Evolutionary conservation across 1,140 invertebrate genomes (phyloP).

Genomic region (Ruditapes philippinarum): DNA sequence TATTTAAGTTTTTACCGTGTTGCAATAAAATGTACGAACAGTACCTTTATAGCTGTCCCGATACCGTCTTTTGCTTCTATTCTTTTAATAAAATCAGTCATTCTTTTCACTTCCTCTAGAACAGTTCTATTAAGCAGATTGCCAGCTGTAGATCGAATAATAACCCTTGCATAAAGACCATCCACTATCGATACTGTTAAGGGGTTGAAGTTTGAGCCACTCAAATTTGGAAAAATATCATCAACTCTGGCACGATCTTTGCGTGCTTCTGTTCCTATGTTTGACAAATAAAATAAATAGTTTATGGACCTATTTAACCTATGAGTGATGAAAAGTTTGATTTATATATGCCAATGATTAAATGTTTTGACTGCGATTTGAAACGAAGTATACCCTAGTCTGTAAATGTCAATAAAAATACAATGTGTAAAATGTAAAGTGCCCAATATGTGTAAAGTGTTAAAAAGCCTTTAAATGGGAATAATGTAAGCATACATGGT

Average conservation of each 20-base stretch:
- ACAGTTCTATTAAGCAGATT: background rate
- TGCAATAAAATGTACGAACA: no score
- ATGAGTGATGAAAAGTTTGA: no score
- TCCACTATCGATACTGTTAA: background rate
- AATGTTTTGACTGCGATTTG: no score
- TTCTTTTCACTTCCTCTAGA: background rate
- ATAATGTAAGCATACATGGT: no score
- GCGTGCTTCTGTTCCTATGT: background rate
- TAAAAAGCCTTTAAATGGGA: no score
- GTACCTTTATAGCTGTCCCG: background rate
- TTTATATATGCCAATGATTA: no score
- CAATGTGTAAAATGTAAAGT: no score
- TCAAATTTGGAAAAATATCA: background rate
- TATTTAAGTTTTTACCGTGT: no score
- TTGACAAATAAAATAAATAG: background rate
- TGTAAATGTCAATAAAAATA: no score
- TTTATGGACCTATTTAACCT: no score
- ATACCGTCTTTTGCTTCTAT: background rate
- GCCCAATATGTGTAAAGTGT: no score
- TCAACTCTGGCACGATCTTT: background rate
- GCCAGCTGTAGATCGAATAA: background rate
- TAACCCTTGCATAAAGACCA: background rate
- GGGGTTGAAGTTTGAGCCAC: background rate
- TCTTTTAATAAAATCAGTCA: background rate
- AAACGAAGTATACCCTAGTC: no score